Base-by-base conservation (phyloP, 2,888 invertebrate species). In the Craniophora ligustri region DNA sequence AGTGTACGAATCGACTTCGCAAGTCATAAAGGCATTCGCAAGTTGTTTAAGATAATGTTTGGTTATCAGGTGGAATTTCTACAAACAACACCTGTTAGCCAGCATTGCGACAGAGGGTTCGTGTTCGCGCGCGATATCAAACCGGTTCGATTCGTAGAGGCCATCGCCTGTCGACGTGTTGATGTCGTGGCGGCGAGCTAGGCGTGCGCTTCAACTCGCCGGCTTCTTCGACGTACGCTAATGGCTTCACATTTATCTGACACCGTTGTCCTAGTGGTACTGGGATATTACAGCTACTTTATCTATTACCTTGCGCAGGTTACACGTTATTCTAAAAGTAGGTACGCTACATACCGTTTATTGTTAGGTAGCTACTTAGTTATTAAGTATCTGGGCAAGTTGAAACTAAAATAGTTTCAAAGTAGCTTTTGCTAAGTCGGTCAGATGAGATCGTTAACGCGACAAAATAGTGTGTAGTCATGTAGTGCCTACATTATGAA, bases 181-280 rank as follows among this genome's bases (percentile, higher is more conserved):
- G 53, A 32, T 49, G 54, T 45, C 53, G 54, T 49, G 48, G 46
- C 59, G 49, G 49, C 47, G 30, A 40, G 47, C 49, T 61, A 38
- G 55, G 61, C 56, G 63, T 53, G 64, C 49, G 53, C 44, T 38
- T 44, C 45, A 53, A 54, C 50, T 65, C 62, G 65, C 49, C 64
- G 61, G 62, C 66, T 59, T 64, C 69, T 42, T 50, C 67, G 68
- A 67, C 63, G 56, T 63, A 69, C 72, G 69, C 67, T 79, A 77
- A 76, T 75, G 73, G 67, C n/a, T 70, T 74, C 59, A 68, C 78
- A 79, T 79, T 84, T 81, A 77, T 75, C 75, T 78, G 78, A 82
- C 83, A 86, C 87, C 88, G 88, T 90, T 89, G 86, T 82, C 77
- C 80, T 85, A 88, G 87, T 88, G 84, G 87, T 85, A 85, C 79